Conservation (phyloP, 2,113 vertebrate species). For the Rhipidura dahli region DNA sequence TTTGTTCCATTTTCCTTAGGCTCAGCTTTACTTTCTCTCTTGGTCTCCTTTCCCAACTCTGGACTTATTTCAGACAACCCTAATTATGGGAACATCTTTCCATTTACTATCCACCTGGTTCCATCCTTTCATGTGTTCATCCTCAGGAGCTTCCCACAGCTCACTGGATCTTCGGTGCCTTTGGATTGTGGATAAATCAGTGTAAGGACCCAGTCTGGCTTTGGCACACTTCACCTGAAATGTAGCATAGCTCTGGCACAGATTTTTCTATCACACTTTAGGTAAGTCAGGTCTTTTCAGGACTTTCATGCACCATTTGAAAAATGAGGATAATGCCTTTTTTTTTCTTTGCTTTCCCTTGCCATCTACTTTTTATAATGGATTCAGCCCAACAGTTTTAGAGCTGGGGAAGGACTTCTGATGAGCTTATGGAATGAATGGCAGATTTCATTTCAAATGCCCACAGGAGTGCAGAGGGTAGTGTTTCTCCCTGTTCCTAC, state of each 20-base stretch:
- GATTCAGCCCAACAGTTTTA: not conserved
- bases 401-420: not conserved
- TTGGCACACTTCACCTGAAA: accelerated
- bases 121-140: not conserved
- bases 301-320: not conserved
- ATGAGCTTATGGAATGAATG: not conserved
- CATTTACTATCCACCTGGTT: not conserved
- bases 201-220: not conserved
- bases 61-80: not conserved
- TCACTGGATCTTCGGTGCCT: not conserved
- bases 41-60: not conserved
- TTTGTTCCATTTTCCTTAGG: not conserved
- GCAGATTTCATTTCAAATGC: not conserved
- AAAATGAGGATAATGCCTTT: not conserved
- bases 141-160: not conserved
- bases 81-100: not conserved
- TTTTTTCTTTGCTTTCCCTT: not conserved
- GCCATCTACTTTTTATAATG: not conserved
- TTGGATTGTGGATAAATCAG: not conserved
- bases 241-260: not conserved
- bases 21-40: not conserved
- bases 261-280: not conserved
- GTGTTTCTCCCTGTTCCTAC: not conserved
- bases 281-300: not conserved
- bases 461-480: not conserved